A percentile compares a stretch with the other conserved stretches of the same genome.
These are phyloP conservation scores for Akabosia matsudoensis DNA, from an alignment of 1,140 invertebrate species.

Conservation along the genomic window DNA sequence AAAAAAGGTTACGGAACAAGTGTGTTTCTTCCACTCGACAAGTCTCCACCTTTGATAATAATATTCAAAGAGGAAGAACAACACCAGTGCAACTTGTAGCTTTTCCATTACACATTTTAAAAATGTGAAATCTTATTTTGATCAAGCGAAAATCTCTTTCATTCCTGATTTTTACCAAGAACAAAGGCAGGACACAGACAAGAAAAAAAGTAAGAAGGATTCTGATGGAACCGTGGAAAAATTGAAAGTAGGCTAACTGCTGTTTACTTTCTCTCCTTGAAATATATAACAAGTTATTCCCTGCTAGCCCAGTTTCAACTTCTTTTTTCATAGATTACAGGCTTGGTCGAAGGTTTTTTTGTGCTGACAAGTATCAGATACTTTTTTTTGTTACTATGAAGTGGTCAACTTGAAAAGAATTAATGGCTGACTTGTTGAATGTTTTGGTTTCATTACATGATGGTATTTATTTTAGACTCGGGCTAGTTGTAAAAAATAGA, in stretches of 20 bases:
- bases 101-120: background rate
- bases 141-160: background rate
- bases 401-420: too few relatives aligned
- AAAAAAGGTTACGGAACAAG: conserved; percentile 1
- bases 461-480: background rate
- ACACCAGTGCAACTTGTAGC: background rate
- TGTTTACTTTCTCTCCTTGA: background rate
- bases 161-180: background rate
- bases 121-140: background rate
- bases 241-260: conserved; percentile 21
- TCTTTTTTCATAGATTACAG: background rate
- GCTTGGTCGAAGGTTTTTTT: background rate
- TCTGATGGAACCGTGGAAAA: background rate
- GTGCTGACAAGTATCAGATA: background rate
- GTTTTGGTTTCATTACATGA: background rate
- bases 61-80: too few relatives aligned
- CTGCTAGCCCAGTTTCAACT: background rate
- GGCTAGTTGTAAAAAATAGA: too few relatives aligned
- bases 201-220: background rate
- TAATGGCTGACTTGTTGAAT: too few relatives aligned
- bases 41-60: background rate
- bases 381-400: too few relatives aligned
- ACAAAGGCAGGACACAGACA: background rate
- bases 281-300: background rate
- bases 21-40: background rate